Percentiles rank a stretch among this genome's conserved stretches.
phyloP scores from a whole-genome alignment of 2,113 vertebrate species.

The Ondatra zibethicus region DNA sequence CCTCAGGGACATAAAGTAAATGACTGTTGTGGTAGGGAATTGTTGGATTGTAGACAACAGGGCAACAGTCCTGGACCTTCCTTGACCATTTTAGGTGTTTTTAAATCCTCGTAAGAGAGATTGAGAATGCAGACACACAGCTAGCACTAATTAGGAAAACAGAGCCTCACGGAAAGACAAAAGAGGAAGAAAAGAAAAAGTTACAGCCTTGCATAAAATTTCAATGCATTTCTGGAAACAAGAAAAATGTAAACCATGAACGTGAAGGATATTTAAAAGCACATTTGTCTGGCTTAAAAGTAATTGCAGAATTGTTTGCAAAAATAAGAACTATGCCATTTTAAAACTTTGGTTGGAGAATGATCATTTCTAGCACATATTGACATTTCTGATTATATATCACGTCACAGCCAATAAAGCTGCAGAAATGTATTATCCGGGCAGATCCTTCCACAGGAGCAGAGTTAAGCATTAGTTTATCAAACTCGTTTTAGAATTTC shows the following conservation, averaged over 20 bases:
- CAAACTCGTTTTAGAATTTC: conserved; percentile 70
- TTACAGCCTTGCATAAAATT: not conserved
- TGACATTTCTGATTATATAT: conserved; percentile 59
- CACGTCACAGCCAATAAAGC: conserved; percentile 67
- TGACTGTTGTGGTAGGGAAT: not conserved
- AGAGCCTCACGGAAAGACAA: not conserved
- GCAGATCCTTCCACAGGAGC: conserved; percentile 63
- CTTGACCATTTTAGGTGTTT: not conserved
- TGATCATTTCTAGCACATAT: not conserved
- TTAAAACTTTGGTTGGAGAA: not conserved
- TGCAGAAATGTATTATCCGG: conserved; percentile 73
- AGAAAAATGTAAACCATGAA: not conserved
- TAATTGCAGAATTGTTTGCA: not conserved
- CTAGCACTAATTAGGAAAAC: not conserved
- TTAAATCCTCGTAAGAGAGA: not conserved
- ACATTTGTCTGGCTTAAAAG: not conserved
- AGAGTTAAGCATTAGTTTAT: conserved; percentile 73
- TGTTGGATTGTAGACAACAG: not conserved
- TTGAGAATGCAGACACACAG: not conserved
- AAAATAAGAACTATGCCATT: conserved; percentile 1
- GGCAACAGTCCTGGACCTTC: not conserved
- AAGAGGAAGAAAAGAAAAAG: not conserved
- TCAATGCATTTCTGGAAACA: not conserved
- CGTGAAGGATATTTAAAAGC: not conserved
- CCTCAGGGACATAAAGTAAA: not conserved